phyloP scores from a whole-genome alignment of 2,888 invertebrate species.

The Pterobdella sp. region DNA sequence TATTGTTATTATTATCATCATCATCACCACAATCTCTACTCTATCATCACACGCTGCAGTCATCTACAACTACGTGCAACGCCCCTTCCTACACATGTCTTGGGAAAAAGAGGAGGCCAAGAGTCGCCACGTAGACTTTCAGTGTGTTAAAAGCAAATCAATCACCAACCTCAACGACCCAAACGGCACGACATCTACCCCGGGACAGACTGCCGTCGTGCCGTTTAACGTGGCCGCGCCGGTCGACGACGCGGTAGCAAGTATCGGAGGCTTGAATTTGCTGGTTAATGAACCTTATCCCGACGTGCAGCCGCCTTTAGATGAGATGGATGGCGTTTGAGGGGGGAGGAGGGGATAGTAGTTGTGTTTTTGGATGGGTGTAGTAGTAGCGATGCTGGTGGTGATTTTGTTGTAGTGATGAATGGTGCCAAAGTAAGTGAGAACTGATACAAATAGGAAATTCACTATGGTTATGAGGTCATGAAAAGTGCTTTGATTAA shows the following conservation, averaged over 20 bases:
- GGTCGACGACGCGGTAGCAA: constrained; percentile 8
- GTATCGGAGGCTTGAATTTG: background rate
- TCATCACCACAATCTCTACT: background rate
- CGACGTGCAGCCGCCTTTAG: constrained; percentile 13
- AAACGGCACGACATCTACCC: constrained; percentile 64
- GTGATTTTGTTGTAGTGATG: background rate
- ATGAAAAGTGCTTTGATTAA: no score
- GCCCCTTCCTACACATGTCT: constrained; percentile 96
- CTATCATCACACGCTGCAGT: constrained; percentile 55
- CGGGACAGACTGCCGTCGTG: constrained; percentile 20
- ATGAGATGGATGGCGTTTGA: constrained; percentile 15
- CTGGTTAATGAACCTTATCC: constrained; percentile 32
- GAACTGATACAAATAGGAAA: background rate
- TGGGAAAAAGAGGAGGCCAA: constrained; percentile 99
- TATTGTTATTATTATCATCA: constrained; percentile 2
- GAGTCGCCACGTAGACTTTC: constrained; percentile 95
- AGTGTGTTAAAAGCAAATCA: constrained; percentile 94
- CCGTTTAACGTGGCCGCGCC: background rate
- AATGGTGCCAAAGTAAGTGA: background rate
- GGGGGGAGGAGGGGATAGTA: background rate
- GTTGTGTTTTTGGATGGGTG: background rate
- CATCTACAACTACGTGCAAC: constrained; percentile 97
- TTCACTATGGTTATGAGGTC: no score
- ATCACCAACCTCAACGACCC: constrained; percentile 85
- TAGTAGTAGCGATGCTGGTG: background rate